Evolutionary conservation across 2,888 invertebrate genomes (phyloP), one percentile per base, ranked within the genome.

Genomic region (Reticulitermes lucifugus): DNA sequence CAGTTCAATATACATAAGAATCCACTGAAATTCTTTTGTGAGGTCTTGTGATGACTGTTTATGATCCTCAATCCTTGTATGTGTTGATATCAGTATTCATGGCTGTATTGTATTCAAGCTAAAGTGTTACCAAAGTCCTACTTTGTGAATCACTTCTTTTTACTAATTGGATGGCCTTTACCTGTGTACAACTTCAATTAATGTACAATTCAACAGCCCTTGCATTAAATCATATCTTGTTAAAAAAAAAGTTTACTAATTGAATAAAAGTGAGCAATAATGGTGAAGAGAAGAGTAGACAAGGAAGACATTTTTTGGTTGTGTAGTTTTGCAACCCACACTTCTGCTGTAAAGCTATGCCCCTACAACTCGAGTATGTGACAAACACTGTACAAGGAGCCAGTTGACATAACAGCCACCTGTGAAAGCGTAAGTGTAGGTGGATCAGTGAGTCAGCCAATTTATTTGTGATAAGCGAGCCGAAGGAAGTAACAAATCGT

Each of bases 131-230:
- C 73, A 73, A 21, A 73, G 41, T 29, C 41, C 41, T 41, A 29
- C 71, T 71, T 71, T 71, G 71, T 71, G 29, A 71, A 6, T n/a
- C n/a, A 18, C 18, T 75, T 51, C 43, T 77, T 77, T 77, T 77
- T 77, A 46, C 46, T 46, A 77, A 77, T 77, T 77, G n/a, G 46
- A 77, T 77, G 77, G 77, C 77, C 77, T 77, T 77, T 77, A 77
- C 77, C 77, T 21, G n/a, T 73, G 18, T 73, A 73, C 35, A 73
- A 73, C 25, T 73, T 73, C 5, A 71, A 71, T 71, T 5, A 71
- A 29, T 75, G 75, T 75, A 75, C 75, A 41, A 75, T 75, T 46
- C 75, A 75, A 6, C 43, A 43, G 35, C 75, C 75, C 75, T 43
- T 43, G 14, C 75, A 43, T 75, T 75, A 43, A 75, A 75, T 75